These are phyloP conservation scores for Tichodroma muraria DNA, from an alignment of 2,113 vertebrate species.

Conservation along the genomic window DNA sequence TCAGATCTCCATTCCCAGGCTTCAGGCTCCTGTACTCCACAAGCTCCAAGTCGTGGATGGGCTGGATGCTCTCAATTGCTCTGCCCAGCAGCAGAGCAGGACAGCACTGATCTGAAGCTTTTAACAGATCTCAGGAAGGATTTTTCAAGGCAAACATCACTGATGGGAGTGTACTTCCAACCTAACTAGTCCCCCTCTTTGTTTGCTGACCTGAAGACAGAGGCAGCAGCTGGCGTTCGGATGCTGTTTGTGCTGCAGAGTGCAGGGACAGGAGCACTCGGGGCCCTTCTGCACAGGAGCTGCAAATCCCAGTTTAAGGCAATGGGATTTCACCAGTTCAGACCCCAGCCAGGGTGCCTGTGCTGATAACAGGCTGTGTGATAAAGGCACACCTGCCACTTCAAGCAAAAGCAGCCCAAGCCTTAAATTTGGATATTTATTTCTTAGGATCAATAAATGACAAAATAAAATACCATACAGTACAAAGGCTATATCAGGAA, in stretches of 20 bases:
- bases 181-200: fast-evolving
- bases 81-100: background rate
- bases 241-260: background rate
- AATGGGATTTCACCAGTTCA: background rate
- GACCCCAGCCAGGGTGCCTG: background rate
- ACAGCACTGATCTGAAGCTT: background rate
- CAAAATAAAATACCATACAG: constrained; percentile 43
- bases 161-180: background rate
- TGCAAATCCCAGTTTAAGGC: background rate
- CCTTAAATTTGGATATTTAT: constrained; percentile 44
- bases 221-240: background rate
- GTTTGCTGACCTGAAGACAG: background rate
- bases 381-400: background rate
- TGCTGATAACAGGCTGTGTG: background rate
- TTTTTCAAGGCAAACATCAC: background rate
- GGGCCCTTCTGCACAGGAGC: background rate
- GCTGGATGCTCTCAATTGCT: background rate
- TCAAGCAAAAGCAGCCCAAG: background rate
- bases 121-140: background rate
- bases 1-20: background rate
- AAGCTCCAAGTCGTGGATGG: background rate
- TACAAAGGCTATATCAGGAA: constrained; percentile 50
- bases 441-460: constrained; percentile 39
- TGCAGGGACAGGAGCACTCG: background rate
- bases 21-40: background rate